Evolutionary conservation across 2,797 vertebrate species (phyloP), one percentile per base, ranked within the genome.

Genomic region (Poeciliopsis infans): DNA sequence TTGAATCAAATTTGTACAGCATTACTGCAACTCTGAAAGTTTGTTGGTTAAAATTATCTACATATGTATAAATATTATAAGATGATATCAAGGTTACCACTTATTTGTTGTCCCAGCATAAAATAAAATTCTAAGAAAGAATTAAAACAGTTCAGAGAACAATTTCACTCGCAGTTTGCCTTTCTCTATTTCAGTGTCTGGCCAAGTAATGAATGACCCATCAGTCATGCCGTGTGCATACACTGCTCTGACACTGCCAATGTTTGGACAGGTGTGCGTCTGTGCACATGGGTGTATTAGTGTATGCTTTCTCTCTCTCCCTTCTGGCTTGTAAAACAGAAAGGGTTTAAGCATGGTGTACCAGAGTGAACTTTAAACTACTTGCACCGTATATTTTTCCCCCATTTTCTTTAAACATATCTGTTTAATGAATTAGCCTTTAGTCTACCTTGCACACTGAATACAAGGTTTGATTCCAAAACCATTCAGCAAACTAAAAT

Each of bases 191-290:
- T 89, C 55, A 78, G 81, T 84, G 81, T 87, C 87, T 87, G 66
- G 47, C 76, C 73, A 87, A 78, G 74, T 86, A 94, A 94, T 92
- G 25, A 91, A 89, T 88, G 86, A 85, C 77, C 87, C 80, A 93
- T 95, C 93, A 78, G 74, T 94, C 89, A 89, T 74, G 79, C 72
- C 78, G 77, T 88, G 87, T 89, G 80, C 82, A 90, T 74, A 81
- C 85, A 84, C 80, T 4, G 20, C 68, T 83, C 79, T 86, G 80
- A 89, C 87, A 88, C 76, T 31, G 80, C 73, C 84, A 43, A 28
- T 96, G 92, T 96, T 96, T 95, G 90, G 87, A 93, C 94, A 96
- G 94, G 94, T 95, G 95, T 92, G 80, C 92, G 77, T 86, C 78
- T 49, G 61, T 78, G 81, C 75, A 73, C 78, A 80, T 64, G 73